Percentiles rank a stretch among this genome's conserved stretches.
phyloP scores from a whole-genome alignment of 2,113 vertebrate genomes.

The Aspidoscelis tigris region DNA sequence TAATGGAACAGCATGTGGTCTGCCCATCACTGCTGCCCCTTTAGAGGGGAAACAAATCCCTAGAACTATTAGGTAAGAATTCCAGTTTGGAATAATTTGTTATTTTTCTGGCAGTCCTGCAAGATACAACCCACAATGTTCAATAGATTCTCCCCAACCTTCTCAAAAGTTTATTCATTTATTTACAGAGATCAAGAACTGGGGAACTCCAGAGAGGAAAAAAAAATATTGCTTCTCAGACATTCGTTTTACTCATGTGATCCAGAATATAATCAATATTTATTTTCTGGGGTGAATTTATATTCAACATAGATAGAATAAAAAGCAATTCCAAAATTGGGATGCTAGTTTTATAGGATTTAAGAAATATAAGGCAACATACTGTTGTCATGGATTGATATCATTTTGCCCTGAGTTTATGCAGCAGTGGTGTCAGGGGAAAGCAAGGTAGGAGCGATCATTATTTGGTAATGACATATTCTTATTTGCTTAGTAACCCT shows the following conservation, averaged over 20 bases:
- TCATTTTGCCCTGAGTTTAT: not conserved
- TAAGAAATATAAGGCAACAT: slow-evolving; percentile 5
- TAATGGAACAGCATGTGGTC: too few species aligned
- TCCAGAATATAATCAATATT: not conserved
- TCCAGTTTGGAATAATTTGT: too few species aligned
- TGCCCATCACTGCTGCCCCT: too few species aligned
- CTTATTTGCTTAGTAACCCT: not conserved
- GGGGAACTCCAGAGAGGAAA: not conserved
- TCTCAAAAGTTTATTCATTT: too few species aligned
- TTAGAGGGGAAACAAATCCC: too few species aligned
- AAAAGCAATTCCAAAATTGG: not conserved
- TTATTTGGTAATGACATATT: slow-evolving; percentile 21
- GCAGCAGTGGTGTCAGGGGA: not conserved
- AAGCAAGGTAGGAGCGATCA: not conserved
- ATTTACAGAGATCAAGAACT: too few species aligned
- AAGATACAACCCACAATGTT: too few species aligned
- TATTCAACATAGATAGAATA: not conserved
- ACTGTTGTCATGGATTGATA: not conserved
- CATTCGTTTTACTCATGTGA: not conserved
- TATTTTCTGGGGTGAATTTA: not conserved
- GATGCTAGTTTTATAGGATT: not conserved
- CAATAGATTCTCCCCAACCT: too few species aligned
- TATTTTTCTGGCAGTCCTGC: too few species aligned
- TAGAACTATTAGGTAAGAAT: too few species aligned
- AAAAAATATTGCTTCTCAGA: not conserved